These are phyloP conservation scores for Bellardia bayeri DNA, from an alignment of 2,888 invertebrate species.

Conservation along the genomic window DNA sequence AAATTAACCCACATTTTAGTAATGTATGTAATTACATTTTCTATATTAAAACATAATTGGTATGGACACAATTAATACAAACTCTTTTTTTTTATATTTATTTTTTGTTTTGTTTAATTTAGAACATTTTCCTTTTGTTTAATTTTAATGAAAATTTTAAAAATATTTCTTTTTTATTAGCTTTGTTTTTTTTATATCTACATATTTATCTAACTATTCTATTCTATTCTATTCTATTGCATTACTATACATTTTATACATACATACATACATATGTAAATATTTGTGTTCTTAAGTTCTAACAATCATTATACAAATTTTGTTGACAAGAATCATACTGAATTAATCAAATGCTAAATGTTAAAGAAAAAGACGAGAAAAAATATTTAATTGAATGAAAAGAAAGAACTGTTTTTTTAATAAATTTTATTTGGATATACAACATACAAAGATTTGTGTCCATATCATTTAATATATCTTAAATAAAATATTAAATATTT, in stretches of 20 bases:
- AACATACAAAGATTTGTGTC: constrained; percentile 68
- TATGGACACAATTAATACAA: constrained; percentile 72
- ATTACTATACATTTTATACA: constrained; percentile 35
- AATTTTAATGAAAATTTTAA: background rate
- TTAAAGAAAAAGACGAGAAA: constrained; percentile 75
- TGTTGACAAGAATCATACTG: constrained; percentile 74
- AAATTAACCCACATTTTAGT: constrained; percentile 46
- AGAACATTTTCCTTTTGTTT: constrained; percentile 28
- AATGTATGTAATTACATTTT: constrained; percentile 29
- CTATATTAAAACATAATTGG: constrained; percentile 64
- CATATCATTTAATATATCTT: constrained; percentile 54
- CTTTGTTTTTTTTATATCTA: constrained; percentile 30
- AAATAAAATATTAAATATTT: constrained; percentile 30
- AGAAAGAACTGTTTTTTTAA: constrained; percentile 70
- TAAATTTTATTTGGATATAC: constrained; percentile 68
- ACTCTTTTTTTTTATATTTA: constrained; percentile 37
- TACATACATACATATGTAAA: background rate
- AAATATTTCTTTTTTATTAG: constrained; percentile 35
- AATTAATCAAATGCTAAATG: constrained; percentile 84
- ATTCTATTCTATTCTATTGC: background rate
- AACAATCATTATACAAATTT: constrained; percentile 56
- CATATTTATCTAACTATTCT: too few relatives aligned
- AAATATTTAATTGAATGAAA: constrained; percentile 30
- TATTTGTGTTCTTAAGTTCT: constrained; percentile 60
- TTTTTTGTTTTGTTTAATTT: constrained; percentile 21